Evolutionary conservation across 2,113 vertebrate species (phyloP).

Genomic region (Antennarius striatus): DNA sequence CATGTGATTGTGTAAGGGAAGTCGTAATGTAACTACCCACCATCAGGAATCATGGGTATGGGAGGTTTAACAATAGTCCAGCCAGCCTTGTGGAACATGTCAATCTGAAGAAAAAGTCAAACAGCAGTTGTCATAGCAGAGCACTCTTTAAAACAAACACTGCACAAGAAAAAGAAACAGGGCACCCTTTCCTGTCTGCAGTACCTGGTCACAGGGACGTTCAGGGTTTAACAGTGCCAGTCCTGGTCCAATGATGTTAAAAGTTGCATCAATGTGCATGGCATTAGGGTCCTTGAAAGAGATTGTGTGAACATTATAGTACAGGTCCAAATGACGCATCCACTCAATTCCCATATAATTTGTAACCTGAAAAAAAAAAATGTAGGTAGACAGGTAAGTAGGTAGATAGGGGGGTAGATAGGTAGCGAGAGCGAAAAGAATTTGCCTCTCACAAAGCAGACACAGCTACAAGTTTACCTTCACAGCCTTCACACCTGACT

Average conservation of each 20-base stretch:
- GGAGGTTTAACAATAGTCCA: too few species aligned
- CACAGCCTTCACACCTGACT: constrained; percentile 86
- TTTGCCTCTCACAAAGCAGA: neutral
- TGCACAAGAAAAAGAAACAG: too few species aligned
- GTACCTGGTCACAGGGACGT: too few species aligned
- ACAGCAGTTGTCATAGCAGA: too few species aligned
- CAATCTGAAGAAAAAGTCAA: too few species aligned
- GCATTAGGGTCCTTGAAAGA: constrained; percentile 98
- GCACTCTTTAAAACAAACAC: too few species aligned
- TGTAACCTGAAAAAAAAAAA: constrained; percentile 88
- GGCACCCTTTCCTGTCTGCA: too few species aligned
- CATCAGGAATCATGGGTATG: constrained; percentile 91
- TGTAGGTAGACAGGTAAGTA: too few species aligned
- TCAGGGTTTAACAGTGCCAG: constrained; percentile 95
- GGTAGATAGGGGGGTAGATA: too few species aligned
- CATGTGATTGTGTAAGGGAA: neutral
- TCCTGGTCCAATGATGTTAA: constrained; percentile 97
- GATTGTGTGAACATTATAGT: constrained; percentile 90
- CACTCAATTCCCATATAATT: constrained; percentile 97
- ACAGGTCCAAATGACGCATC: constrained; percentile 96
- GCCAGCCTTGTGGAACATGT: too few species aligned
- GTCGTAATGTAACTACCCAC: constrained; percentile 69
- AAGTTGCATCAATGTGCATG: constrained; percentile 98
- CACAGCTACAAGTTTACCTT: too few species aligned
- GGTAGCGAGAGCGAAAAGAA: too few species aligned